Evolutionary conservation across 2,113 vertebrate genomes (phyloP).

Genomic region (Odocoileus virginianus): DNA sequence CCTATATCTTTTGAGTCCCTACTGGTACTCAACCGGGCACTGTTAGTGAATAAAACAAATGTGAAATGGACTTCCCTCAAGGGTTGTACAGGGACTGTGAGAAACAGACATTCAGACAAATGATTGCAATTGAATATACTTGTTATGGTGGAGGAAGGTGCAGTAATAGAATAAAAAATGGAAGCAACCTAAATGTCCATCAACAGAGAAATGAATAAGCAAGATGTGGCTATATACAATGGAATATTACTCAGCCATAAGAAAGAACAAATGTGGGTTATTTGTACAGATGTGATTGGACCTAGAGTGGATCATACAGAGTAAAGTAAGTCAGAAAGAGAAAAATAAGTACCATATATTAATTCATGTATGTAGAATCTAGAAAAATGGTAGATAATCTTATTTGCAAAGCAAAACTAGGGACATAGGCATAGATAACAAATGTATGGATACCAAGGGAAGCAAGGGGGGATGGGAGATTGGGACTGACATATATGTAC

Average conservation of each 20-base stretch:
- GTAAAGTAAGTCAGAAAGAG: background rate
- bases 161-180: background rate
- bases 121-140: background rate
- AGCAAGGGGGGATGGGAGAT: background rate
- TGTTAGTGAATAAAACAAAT: background rate
- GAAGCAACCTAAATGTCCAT: background rate
- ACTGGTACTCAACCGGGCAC: background rate
- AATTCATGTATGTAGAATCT: background rate
- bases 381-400: background rate
- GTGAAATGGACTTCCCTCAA: background rate
- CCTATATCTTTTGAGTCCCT: background rate
- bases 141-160: background rate
- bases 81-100: background rate
- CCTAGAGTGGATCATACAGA: background rate
- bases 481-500: background rate
- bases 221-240: background rate
- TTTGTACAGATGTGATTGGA: background rate
- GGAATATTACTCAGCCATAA: background rate
- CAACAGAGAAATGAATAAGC: background rate
- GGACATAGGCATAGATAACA: background rate
- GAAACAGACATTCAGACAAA: background rate
- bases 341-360: background rate
- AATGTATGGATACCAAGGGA: background rate
- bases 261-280: background rate
- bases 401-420: background rate